These are phyloP conservation scores for Hippocampus comes DNA, from an alignment of 2,113 vertebrate species.

Conservation along the genomic window DNA sequence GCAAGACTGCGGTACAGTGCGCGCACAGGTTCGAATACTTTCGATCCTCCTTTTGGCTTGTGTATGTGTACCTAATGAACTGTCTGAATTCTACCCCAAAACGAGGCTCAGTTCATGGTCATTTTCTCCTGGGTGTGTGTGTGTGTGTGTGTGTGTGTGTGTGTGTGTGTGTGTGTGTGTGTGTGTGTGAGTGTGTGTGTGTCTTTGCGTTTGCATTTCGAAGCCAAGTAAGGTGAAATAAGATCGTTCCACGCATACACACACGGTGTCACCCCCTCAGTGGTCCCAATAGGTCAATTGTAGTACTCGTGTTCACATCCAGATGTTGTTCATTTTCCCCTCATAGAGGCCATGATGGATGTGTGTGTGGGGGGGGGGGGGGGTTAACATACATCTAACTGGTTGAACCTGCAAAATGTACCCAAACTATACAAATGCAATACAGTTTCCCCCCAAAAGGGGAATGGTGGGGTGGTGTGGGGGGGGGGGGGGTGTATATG, in stretches of 20 bases:
- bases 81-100: not conserved
- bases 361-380: conserved; percentile 14
- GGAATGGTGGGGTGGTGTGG: too few relatives aligned
- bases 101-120: not conserved
- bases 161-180: not conserved
- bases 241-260: not conserved
- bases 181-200: too few relatives aligned
- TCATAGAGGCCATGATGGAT: conserved; percentile 10
- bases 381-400: too few relatives aligned
- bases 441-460: too few relatives aligned
- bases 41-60: not conserved
- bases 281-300: conserved; percentile 25
- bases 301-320: conserved; percentile 45
- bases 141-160: not conserved
- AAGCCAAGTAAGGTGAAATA: not conserved
- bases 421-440: too few relatives aligned
- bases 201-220: not conserved
- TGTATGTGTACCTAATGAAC: not conserved
- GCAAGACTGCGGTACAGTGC: not conserved
- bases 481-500: not conserved
- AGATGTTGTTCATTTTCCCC: conserved; percentile 58
- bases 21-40: too few relatives aligned
- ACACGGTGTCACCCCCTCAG: conserved; percentile 14
- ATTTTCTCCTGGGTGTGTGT: conserved; percentile 19
- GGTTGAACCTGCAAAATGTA: too few relatives aligned